Conservation (phyloP, 2,113 vertebrate species). For the Brienomyrus brachyistius region DNA sequence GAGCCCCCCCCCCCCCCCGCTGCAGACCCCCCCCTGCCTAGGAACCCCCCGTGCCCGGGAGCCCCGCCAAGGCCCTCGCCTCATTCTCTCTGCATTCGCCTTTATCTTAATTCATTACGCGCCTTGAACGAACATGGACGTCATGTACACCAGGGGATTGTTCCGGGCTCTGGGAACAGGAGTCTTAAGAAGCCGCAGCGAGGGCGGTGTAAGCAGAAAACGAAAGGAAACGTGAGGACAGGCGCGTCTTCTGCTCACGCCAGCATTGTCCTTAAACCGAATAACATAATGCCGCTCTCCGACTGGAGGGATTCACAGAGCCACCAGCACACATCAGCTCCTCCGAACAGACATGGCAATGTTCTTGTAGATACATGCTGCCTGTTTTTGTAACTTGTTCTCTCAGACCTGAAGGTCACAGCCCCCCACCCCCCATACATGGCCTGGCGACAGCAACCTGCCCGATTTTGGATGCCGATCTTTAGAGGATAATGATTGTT, state of each 20-base stretch:
- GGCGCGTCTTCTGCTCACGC: neutral
- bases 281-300: neutral
- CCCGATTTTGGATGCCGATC: neutral
- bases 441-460: neutral
- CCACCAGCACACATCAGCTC: neutral
- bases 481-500: neutral
- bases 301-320: neutral
- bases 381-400: neutral
- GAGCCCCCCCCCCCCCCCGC: neutral
- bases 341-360: neutral
- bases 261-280: neutral
- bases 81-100: constrained; percentile 28
- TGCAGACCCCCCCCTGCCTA: neutral
- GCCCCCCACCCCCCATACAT: neutral
- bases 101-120: constrained; percentile 34
- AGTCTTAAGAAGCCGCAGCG: neutral
- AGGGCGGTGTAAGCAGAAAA: neutral
- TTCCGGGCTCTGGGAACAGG: neutral
- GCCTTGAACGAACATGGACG: constrained; percentile 37
- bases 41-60: neutral
- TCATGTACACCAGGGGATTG: constrained; percentile 33
- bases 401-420: neutral
- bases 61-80: constrained; percentile 26
- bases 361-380: neutral
- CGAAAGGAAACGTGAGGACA: neutral